Percentiles rank a stretch among this genome's conserved stretches.
Evolutionary conservation across 2,113 vertebrate species (phyloP).

Genomic region (Oncorhynchus mykiss): DNA sequence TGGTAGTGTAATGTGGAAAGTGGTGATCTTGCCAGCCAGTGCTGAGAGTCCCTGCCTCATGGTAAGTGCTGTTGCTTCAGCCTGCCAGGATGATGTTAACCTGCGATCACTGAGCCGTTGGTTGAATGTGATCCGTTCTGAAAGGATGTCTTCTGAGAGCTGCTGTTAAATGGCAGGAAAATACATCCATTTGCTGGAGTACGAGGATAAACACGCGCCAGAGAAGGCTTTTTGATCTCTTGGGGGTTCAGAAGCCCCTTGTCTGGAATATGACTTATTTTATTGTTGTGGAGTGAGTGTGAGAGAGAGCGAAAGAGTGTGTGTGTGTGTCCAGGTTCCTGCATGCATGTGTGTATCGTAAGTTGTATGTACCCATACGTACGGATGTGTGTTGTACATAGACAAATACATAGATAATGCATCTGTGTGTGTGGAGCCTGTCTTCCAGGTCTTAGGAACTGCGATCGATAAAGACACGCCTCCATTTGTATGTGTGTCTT

Average conservation of each 20-base stretch:
- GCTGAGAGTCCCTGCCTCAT: too few relatives aligned
- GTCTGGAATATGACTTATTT: not conserved
- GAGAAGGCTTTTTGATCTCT: not conserved
- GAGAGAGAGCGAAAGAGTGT: not conserved
- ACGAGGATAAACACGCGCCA: not conserved
- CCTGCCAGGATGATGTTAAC: not conserved
- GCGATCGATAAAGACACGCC: constrained; percentile 30
- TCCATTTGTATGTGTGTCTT: constrained; percentile 9
- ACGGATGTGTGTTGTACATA: not conserved
- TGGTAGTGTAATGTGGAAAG: too few relatives aligned
- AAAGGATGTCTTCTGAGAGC: not conserved
- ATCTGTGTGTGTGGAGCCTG: not conserved
- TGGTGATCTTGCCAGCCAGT: too few relatives aligned
- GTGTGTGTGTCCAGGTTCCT: too few relatives aligned
- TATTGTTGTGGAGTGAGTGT: not conserved
- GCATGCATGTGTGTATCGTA: too few relatives aligned
- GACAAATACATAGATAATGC: too few relatives aligned
- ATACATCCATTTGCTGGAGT: constrained; percentile 1
- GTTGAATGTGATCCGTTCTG: not conserved
- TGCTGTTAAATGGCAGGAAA: not conserved
- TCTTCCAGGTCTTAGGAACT: not conserved
- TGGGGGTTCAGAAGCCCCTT: not conserved
- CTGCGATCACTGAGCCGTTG: not conserved
- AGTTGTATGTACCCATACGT: too few relatives aligned
- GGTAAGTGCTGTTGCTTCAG: too few relatives aligned